These are phyloP conservation scores for Rhincodon typus DNA, from an alignment of 2,797 vertebrate species.

Conservation along the genomic window DNA sequence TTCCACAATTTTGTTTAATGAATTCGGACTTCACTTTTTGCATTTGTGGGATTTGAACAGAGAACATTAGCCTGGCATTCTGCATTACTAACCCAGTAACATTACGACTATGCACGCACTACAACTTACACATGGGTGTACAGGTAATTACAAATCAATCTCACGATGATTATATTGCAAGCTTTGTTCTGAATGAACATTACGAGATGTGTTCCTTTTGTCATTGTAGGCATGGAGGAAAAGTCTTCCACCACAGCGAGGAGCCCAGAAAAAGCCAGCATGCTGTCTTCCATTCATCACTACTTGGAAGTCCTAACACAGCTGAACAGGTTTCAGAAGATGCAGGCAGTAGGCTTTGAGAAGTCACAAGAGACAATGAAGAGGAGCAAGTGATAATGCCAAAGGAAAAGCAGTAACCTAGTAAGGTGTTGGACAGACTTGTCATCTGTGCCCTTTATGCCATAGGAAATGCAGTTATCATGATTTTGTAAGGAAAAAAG, in stretches of 20 bases:
- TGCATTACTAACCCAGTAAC: no score
- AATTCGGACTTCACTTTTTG: no score
- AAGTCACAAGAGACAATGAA: neutral
- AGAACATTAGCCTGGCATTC: no score
- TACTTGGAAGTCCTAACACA: neutral
- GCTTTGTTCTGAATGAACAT: neutral
- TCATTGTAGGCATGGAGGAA: neutral
- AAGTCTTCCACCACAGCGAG: no score
- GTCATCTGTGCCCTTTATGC: no score
- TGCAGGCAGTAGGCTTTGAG: neutral
- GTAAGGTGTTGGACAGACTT: neutral
- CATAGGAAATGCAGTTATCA: no score
- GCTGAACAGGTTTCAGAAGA: neutral
- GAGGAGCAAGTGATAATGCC: neutral
- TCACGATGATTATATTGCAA: neutral
- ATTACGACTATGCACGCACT: no score
- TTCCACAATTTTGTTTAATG: no score
- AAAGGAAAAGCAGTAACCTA: neutral
- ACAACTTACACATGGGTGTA: neutral
- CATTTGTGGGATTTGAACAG: no score
- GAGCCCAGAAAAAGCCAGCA: neutral
- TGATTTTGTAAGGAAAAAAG: neutral
- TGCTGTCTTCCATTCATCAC: neutral
- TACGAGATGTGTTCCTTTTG: neutral
- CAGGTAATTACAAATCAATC: neutral